phyloP scores from a whole-genome alignment of 2,888 invertebrate species.

The Dendrolimus pini region DNA sequence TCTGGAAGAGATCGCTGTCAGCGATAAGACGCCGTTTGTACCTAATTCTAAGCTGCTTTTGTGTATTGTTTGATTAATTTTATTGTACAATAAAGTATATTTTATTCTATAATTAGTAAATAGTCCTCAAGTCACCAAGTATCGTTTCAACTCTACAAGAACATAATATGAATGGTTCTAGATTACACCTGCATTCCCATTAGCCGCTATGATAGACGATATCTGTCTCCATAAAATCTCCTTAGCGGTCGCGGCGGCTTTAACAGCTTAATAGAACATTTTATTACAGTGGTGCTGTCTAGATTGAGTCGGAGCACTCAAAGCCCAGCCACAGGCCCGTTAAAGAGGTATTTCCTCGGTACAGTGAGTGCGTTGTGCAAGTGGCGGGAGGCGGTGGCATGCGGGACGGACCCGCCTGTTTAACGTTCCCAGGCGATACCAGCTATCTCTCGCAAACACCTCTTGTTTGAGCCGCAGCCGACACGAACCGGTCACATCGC shows the following conservation, averaged over 20 bases:
- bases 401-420: conserved; percentile 61
- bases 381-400: conserved; percentile 52
- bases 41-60: no score
- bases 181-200: not conserved
- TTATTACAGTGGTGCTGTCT: not conserved
- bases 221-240: not conserved
- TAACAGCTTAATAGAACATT: not conserved
- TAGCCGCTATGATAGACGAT: conserved; percentile 2
- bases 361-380: conserved; percentile 45
- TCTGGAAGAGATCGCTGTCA: no score
- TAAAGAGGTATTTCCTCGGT: conserved; percentile 29
- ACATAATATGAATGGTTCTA: not conserved
- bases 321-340: not conserved
- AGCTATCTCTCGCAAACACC: conserved; percentile 72
- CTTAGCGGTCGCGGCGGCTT: not conserved
- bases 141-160: no score
- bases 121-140: no score
- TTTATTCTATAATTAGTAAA: no score
- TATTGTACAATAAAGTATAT: no score
- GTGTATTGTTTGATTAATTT: no score
- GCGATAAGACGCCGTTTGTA: no score
- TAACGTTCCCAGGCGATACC: conserved; percentile 73
- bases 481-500: conserved; percentile 30
- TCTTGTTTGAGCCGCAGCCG: conserved; percentile 67
- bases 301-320: conserved; percentile 1